A percentile compares a stretch with the other conserved stretches of the same genome.
Evolutionary conservation across 2,888 invertebrate species (phyloP).

Genomic region (Acheta domesticus): DNA sequence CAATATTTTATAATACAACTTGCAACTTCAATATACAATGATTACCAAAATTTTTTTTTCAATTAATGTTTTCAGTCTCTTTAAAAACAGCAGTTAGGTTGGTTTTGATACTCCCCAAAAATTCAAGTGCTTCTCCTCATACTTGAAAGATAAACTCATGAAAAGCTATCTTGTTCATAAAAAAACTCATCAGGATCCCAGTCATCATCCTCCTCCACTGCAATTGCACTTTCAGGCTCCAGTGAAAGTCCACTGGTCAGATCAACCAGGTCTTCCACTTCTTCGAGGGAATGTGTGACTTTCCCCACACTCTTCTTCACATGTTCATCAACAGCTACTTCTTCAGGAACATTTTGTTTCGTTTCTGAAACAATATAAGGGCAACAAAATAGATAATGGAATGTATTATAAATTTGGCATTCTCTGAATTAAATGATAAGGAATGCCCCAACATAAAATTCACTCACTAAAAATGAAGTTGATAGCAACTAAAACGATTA

Average conservation of each 20-base stretch:
- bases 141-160: slow-evolving; percentile 23
- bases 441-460: too few relatives aligned
- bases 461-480: too few relatives aligned
- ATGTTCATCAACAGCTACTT: background rate
- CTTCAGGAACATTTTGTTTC: slow-evolving; percentile 20
- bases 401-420: too few relatives aligned
- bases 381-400: background rate
- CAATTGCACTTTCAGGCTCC: background rate
- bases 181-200: slow-evolving; percentile 28
- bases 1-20: background rate
- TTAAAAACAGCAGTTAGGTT: too few relatives aligned
- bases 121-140: background rate
- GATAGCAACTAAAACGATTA: too few relatives aligned
- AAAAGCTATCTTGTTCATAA: slow-evolving; percentile 29
- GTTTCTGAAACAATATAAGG: slow-evolving; percentile 20
- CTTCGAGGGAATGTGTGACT: slow-evolving; percentile 24
- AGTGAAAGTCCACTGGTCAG: background rate
- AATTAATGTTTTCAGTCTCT: too few relatives aligned
- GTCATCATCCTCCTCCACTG: background rate
- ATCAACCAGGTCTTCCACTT: slow-evolving; percentile 25
- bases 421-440: too few relatives aligned
- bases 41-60: background rate
- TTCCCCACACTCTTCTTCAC: slow-evolving; percentile 18
- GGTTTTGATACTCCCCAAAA: too few relatives aligned
- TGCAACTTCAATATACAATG: background rate